Evolutionary conservation across 2,797 vertebrate species (phyloP).

Genomic region (Eospalax fontanierii): DNA sequence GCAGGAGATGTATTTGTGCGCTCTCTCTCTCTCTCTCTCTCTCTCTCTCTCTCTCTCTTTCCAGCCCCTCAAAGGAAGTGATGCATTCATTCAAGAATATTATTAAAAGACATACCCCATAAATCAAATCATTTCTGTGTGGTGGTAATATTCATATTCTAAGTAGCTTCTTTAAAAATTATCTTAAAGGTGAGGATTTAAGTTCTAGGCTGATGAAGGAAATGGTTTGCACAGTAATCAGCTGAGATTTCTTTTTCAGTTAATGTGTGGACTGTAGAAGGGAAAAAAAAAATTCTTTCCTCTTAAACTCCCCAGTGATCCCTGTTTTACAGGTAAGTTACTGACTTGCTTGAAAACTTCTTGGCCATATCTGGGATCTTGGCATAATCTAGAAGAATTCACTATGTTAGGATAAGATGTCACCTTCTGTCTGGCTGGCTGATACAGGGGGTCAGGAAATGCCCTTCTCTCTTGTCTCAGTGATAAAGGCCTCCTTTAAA

Average conservation of each 20-base stretch:
- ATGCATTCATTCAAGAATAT: constrained; percentile 30
- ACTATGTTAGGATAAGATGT: background rate
- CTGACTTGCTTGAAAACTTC: constrained; percentile 31
- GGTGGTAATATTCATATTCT: background rate
- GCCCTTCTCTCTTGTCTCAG: no score
- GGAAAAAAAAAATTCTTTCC: no score
- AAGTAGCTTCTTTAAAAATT: constrained; percentile 30
- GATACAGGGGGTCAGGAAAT: background rate
- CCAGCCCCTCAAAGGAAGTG: background rate
- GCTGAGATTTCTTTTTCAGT: constrained; percentile 46
- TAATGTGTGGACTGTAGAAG: no score
- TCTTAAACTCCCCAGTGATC: background rate
- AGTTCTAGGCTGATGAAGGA: background rate
- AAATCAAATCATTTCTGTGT: background rate
- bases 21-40: no score
- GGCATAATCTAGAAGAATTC: background rate
- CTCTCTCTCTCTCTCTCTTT: no score
- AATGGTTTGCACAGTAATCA: background rate
- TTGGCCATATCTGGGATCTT: background rate
- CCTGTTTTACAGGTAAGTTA: background rate
- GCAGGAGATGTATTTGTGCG: background rate
- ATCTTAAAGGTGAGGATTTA: constrained; percentile 4
- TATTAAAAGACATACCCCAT: background rate
- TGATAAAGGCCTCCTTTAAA: background rate
- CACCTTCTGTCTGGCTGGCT: background rate